phyloP scores from a whole-genome alignment of 2,797 vertebrate genomes.

The Lacerta viridis region DNA sequence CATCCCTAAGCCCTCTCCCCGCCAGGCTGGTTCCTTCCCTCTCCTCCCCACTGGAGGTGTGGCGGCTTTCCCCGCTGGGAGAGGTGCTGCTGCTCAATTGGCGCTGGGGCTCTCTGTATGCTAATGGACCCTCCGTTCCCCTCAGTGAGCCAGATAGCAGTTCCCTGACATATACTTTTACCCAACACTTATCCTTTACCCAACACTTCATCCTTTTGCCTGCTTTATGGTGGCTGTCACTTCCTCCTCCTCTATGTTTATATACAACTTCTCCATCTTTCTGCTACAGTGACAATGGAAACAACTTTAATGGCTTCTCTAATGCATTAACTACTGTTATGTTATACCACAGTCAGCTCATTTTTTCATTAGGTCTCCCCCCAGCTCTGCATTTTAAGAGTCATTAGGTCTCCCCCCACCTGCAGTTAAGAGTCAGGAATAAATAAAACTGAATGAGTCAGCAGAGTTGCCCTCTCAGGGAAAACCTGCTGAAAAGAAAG shows the following conservation, averaged over 20 bases:
- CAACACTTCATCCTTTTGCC: slow-evolving; percentile 6
- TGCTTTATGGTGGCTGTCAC: slow-evolving; percentile 11
- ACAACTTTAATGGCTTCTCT: neutral
- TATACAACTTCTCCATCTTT: neutral
- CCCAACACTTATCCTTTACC: neutral
- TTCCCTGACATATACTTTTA: neutral
- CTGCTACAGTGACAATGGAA: neutral
- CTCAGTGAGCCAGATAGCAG: too few relatives aligned
- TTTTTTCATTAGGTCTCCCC: neutral
- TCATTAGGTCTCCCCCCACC: neutral
- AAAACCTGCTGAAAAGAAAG: neutral
- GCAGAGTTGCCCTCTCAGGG: slow-evolving; percentile 2
- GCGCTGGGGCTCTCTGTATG: too few relatives aligned
- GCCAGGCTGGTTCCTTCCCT: too few relatives aligned
- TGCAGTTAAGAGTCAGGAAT: neutral
- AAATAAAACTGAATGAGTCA: neutral
- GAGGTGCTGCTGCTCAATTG: too few relatives aligned
- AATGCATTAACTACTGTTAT: neutral
- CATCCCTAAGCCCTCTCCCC: too few relatives aligned
- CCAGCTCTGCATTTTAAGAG: too few relatives aligned
- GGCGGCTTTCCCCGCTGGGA: too few relatives aligned
- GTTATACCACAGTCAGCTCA: neutral
- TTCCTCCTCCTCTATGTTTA: neutral
- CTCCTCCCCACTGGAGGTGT: too few relatives aligned
- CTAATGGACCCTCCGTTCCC: too few relatives aligned